Evolutionary conservation across 2,797 vertebrate species (phyloP), one percentile per base, ranked within the genome.

Genomic region (Meriones psammophilus): DNA sequence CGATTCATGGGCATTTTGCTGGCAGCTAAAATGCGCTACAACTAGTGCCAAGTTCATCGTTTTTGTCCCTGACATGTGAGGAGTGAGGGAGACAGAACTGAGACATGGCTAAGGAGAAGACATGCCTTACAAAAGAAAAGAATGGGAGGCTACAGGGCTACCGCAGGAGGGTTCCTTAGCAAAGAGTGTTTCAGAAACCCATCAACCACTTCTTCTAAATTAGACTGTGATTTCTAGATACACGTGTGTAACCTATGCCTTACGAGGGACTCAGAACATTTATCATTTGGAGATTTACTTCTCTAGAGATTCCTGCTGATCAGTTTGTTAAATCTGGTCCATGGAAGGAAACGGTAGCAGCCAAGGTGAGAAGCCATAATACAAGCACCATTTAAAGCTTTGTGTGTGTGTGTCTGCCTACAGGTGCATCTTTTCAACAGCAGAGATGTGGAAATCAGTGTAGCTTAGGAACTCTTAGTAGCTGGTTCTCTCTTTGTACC

Each of bases 221-320:
- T 64, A 30, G n/a, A 89, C 42, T 64, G 42, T 9, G 1, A 66
- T 54, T 60, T 93, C 76, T 66, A 64, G 36, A 58, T 66, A 42
- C 22, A 30, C n/a, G 28, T 28, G 2, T 15, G 14, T 18, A 42
- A 39, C 0, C 3, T 36, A 30, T 6, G 22, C n/a, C 18, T 71
- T 3, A 28, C 26, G 8, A 50, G 20, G 12, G 15, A 60, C 17
- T 14, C 30, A 46, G 8, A 0, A 50, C 36, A 73, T 8, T 85
- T 58, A 56, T 17, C 79, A n/a, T 0, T 79, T 60, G 17, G 97
- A 94, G 64, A 68, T 15, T 54, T 94, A 30, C 73, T 2, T 0
- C 20, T 89, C 94, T 68, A 73, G 94, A 92, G 88, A 50, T 92
- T 95, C 88, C 73, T 64, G 20, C 64, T 68, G 60, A 66, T 8